Evolutionary conservation across 2,113 vertebrate species (phyloP), one percentile per base, ranked within the genome.

Genomic region (Notarius lentiginosus): DNA sequence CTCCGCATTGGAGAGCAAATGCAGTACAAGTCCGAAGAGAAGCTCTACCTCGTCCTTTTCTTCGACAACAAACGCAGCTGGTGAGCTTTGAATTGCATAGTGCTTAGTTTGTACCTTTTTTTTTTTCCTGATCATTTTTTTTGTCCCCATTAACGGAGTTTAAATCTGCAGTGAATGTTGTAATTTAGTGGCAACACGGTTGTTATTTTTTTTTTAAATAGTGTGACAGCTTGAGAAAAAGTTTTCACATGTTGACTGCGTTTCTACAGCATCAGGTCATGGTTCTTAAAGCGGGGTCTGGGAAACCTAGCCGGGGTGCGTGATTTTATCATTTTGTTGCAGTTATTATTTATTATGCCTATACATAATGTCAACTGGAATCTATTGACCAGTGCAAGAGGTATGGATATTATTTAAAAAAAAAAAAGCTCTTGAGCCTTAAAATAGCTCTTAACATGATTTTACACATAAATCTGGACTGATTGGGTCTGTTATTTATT

Each of bases 11-110:
- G 98, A 84, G 98, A 99, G 89, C 97, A 97, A 95, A 99, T 99
- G 98, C 97, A 99, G 96, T 98, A 96, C 95, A 98, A 97, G 94
- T 96, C 97, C 0, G 97, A 96, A 0, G 98, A 99, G 94, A 97
- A 96, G 91, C 96, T 99, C 70, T 97, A 97, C 92, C 96, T 99
- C 55, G 97, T 99, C 83, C 96, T 99, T 75, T 99, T 99, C 93
- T 99, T 99, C 88, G 98, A 99, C 95, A 99, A 97, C 93, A 99
- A 99, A 94, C 96, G 98, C 92, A 99, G 97, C 94, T 99, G 98
- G 98, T 99, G 95, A 95, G 97, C 92, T 47, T 72, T 85, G 18
- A 82, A 70, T 11, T 14, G 22, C 30, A 10, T 8, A 56, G 51
- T 11, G 55, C 15, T 56, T 3, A 17, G 1, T 53, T 12, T 51